A percentile compares a stretch with the other conserved stretches of the same genome.
Evolutionary conservation across 2,888 invertebrate species (phyloP).

Genomic region (Pristionchus fissidentatus): DNA sequence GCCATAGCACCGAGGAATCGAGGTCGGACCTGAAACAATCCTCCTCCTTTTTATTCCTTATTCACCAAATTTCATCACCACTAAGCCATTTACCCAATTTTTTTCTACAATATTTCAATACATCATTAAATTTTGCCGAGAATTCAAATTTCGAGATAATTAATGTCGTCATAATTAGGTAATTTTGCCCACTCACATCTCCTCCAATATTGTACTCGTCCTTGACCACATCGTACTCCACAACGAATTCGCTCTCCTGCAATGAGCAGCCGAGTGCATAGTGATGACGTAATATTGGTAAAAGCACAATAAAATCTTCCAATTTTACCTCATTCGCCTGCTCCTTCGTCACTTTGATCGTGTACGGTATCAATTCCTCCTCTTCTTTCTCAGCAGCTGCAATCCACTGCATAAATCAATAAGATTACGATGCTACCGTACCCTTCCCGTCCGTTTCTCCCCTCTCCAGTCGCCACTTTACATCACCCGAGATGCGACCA

Average conservation of each 20-base stretch:
- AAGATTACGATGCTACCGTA: not conserved
- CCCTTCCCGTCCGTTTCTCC: constrained; percentile 3
- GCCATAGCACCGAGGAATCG: no score
- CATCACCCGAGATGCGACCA: constrained; percentile 24
- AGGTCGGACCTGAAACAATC: no score
- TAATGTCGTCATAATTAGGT: not conserved
- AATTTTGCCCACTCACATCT: not conserved
- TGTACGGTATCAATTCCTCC: not conserved
- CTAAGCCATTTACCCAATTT: no score
- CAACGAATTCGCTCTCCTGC: constrained; percentile 28
- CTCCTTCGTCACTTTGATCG: constrained; percentile 35
- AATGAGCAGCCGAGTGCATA: not conserved
- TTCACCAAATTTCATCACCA: no score
- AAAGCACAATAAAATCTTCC: not conserved
- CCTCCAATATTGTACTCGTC: constrained; percentile 47
- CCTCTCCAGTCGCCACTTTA: constrained; percentile 35
- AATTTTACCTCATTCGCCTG: not conserved
- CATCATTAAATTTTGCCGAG: not conserved
- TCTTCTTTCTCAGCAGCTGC: not conserved
- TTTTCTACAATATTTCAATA: no score
- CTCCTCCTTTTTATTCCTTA: no score
- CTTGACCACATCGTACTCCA: constrained; percentile 33
- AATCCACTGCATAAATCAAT: not conserved
- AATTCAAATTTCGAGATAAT: not conserved
- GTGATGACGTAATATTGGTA: not conserved